phyloP scores from a whole-genome alignment of 2,888 invertebrate genomes.

The Trichacis sp. region DNA sequence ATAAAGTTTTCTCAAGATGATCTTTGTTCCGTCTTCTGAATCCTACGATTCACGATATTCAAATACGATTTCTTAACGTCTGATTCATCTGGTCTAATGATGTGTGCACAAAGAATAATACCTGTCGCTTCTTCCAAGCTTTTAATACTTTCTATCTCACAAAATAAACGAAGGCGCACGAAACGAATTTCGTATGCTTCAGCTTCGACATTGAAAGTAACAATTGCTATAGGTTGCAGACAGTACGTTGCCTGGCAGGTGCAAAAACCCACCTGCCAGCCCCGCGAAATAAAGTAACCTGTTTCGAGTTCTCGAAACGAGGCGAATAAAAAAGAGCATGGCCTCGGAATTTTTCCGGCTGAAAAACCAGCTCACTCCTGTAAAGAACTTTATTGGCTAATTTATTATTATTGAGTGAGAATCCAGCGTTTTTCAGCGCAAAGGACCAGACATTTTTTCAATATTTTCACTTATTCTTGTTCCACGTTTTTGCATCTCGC shows the following conservation, averaged over 20 bases:
- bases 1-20: neutral
- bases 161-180: neutral
- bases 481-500: neutral
- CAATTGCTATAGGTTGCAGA: neutral
- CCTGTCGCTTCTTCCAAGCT: neutral
- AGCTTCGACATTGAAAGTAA: neutral
- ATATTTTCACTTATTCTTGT: neutral
- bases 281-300: conserved; percentile 1
- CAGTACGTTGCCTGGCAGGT: conserved; percentile 3
- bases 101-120: neutral
- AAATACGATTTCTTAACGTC: neutral
- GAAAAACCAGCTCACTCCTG: neutral
- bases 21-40: neutral
- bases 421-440: neutral
- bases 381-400: neutral
- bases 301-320: neutral
- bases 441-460: neutral
- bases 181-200: neutral
- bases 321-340: neutral
- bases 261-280: neutral
- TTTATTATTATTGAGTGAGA: neutral
- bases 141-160: neutral
- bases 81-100: neutral
- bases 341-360: neutral
- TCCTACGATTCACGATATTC: neutral